phyloP scores from a whole-genome alignment of 2,888 invertebrate species.

The Microchrysa polita region DNA sequence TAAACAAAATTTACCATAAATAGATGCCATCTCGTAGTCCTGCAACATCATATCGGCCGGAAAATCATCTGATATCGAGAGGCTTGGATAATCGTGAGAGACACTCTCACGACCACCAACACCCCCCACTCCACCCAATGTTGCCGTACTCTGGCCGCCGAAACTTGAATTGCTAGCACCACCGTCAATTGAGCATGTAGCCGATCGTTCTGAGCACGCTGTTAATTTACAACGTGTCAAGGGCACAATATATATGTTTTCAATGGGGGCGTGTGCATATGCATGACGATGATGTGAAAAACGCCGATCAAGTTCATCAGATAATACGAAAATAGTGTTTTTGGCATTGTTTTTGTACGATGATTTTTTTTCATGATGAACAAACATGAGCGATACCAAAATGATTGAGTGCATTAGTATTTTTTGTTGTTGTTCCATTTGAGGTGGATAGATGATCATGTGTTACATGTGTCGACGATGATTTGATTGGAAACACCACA shows the following conservation, averaged over 20 bases:
- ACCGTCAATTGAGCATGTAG: slow-evolving; percentile 58
- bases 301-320: not conserved
- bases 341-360: slow-evolving; percentile 9
- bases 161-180: slow-evolving; percentile 63
- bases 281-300: slow-evolving; percentile 15
- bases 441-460: slow-evolving; percentile 12
- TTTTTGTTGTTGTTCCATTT: not conserved
- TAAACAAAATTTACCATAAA: slow-evolving; percentile 61
- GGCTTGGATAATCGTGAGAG: slow-evolving; percentile 66
- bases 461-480: slow-evolving; percentile 23
- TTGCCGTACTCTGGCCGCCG: slow-evolving; percentile 60
- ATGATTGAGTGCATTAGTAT: not conserved
- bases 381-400: slow-evolving; percentile 20
- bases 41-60: slow-evolving; percentile 61
- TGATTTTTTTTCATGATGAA: slow-evolving; percentile 8
- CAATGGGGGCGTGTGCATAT: too few relatives aligned
- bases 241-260: too few relatives aligned
- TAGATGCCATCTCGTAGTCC: slow-evolving; percentile 62
- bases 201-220: slow-evolving; percentile 65
- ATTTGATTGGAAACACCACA: slow-evolving; percentile 8
- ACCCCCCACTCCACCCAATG: slow-evolving; percentile 55
- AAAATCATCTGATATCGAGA: slow-evolving; percentile 64
- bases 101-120: slow-evolving; percentile 59
- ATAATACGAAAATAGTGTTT: not conserved
- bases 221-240: slow-evolving; percentile 40